Base-by-base conservation (phyloP, 2,888 invertebrate genomes). In the Erynnis tages region DNA sequence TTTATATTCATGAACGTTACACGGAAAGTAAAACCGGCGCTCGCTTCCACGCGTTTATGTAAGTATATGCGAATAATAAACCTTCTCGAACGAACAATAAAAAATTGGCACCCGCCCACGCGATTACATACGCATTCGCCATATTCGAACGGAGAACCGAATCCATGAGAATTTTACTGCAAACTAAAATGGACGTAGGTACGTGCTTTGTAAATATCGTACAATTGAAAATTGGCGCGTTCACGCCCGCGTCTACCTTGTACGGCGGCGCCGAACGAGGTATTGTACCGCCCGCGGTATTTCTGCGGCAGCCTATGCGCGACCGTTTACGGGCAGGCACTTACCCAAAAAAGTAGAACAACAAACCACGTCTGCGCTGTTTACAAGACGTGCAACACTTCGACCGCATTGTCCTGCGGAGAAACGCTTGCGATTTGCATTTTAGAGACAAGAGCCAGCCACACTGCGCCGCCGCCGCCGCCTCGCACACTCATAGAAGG, bases 311-410 rank as follows among this genome's bases (percentile, higher is more conserved):
- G 69, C 81, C 83, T 87, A 78, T 87, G 72, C 76, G 69, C 58
- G 62, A 56, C 88, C 87, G 76, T 83, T 79, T 88, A 87, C 69
- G 89, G 86, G 68, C 66, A 69, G 77, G 74, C 77, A 77, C 81
- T 87, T 82, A 84, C 76, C 88, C 86, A 88, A 89, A 89, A 88
- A 88, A 88, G 89, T 86, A 83, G 82, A 83, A 82, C 87, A 80
- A 78, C 83, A 76, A 81, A 79, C 82, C 79, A 73, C 75, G 79
- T 73, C 77, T 66, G 69, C 64, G 74, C 71, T 87, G 88, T 88
- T 89, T 84, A 88, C 89, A 88, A 75, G 83, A 77, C 72, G 73
- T 70, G 70, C 79, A 76, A 88, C 89, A 89, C 86, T 75, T 67
- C 72, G 69, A 60, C 73, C 69, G 80, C 83, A 86, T 88, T 88